phyloP scores from a whole-genome alignment of 2,888 invertebrate genomes.

The Mycalesis mineus region DNA sequence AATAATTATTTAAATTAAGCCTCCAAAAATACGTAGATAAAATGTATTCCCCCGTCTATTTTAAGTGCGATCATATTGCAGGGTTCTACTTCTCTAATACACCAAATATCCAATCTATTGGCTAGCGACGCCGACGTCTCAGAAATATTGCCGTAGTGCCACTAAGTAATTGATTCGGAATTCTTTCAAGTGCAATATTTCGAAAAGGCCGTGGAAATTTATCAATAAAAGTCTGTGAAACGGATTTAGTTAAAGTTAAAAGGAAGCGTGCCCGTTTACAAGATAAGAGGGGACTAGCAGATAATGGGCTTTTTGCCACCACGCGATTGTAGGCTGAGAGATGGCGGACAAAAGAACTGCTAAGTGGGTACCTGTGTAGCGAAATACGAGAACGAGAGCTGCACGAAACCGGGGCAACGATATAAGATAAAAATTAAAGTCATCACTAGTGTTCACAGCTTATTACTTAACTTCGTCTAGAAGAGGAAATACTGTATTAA shows the following conservation, averaged over 20 bases:
- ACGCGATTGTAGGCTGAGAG: constrained; percentile 42
- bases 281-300: constrained; percentile 56
- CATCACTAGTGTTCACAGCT: too few relatives aligned
- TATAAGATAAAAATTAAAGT: too few relatives aligned
- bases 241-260: constrained; percentile 55
- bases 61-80: neutral
- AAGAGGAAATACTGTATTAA: too few relatives aligned
- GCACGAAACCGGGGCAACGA: too few relatives aligned
- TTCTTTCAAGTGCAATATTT: constrained; percentile 18
- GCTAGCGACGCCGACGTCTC: neutral
- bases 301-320: constrained; percentile 66
- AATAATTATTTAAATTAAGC: too few relatives aligned
- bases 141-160: constrained; percentile 9
- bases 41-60: neutral
- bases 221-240: constrained; percentile 31
- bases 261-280: constrained; percentile 56
- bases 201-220: constrained; percentile 23
- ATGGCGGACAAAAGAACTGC: constrained; percentile 41
- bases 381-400: constrained; percentile 38
- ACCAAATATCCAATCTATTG: constrained; percentile 6
- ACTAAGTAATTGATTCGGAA: constrained; percentile 19
- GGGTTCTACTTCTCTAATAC: constrained; percentile 5
- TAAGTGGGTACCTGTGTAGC: constrained; percentile 54
- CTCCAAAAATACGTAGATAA: too few relatives aligned
- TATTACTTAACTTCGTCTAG: too few relatives aligned